Percentiles rank a stretch among this genome's conserved stretches.
Conservation (phyloP, 1,140 invertebrate genomes). For the Alviniconcha marisindica region DNA sequence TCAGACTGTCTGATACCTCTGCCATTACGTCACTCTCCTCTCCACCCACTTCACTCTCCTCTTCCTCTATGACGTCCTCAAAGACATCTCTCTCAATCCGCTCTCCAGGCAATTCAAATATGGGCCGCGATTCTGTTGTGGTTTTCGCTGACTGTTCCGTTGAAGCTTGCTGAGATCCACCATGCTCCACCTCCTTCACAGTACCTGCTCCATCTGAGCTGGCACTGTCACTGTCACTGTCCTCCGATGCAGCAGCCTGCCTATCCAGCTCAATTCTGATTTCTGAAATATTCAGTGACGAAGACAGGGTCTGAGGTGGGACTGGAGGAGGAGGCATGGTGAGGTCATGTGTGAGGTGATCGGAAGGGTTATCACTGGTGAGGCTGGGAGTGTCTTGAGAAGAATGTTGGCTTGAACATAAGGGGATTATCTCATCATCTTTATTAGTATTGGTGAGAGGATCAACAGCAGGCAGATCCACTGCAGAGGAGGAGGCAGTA, state of each 20-base stretch:
- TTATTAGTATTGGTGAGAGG: neutral
- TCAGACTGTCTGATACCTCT: neutral
- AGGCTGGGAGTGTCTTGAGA: too few species aligned
- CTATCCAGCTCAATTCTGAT: slow-evolving; percentile 21
- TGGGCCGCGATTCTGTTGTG: neutral
- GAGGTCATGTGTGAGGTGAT: neutral
- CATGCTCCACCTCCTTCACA: slow-evolving; percentile 35
- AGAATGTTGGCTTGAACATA: neutral
- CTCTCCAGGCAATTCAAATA: neutral
- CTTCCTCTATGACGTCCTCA: neutral
- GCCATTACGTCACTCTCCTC: neutral
- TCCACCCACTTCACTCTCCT: neutral
- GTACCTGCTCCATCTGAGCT: slow-evolving; percentile 33
- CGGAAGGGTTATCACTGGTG: neutral
- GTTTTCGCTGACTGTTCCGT: neutral
- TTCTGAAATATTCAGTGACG: slow-evolving; percentile 20
- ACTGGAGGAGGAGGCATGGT: neutral
- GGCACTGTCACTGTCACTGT: slow-evolving; percentile 30
- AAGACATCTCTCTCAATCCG: slow-evolving; percentile 2
- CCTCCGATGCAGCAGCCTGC: neutral
- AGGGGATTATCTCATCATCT: neutral
- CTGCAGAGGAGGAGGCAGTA: neutral
- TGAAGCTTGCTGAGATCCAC: neutral
- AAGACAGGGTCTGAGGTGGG: neutral
- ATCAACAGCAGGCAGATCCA: neutral